These are phyloP conservation scores for Zelostemma sp. DNA, from an alignment of 1,140 invertebrate species.

Conservation along the genomic window DNA sequence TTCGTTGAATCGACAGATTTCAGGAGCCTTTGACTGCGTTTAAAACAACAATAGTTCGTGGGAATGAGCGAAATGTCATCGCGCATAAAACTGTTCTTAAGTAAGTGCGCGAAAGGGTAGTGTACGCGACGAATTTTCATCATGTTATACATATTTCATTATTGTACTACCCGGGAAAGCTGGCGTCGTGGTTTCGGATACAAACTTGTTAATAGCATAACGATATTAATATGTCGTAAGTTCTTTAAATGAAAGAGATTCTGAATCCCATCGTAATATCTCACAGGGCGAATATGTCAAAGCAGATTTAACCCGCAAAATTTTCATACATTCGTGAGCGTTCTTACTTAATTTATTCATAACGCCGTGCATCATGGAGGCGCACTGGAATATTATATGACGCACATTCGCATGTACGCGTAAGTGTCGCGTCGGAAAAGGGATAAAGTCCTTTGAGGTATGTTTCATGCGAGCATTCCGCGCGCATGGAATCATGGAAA, in stretches of 20 bases:
- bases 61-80: no score
- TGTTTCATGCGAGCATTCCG: conserved; percentile 44
- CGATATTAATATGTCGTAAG: not conserved
- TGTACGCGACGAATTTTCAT: not conserved
- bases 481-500: conserved; percentile 18
- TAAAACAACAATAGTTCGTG: no score
- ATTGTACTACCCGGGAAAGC: not conserved
- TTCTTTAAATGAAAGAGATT: conserved; percentile 21
- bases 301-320: conserved; percentile 19
- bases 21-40: not conserved
- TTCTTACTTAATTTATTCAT: conserved; percentile 42
- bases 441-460: conserved; percentile 49
- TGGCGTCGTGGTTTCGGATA: not conserved
- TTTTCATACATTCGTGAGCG: conserved; percentile 14
- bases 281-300: conserved; percentile 15
- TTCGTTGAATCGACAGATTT: not conserved
- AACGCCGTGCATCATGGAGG: conserved; percentile 27
- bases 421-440: conserved; percentile 47
- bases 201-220: conserved; percentile 4
- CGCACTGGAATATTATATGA: conserved; percentile 39
- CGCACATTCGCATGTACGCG: conserved; percentile 20
- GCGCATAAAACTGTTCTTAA: not conserved
- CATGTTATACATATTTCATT: not conserved
- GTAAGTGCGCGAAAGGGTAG: not conserved
- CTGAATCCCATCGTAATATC: conserved; percentile 22